These are phyloP conservation scores for Lemur catta DNA, from an alignment of 2,797 vertebrate genomes.

Conservation along the genomic window DNA sequence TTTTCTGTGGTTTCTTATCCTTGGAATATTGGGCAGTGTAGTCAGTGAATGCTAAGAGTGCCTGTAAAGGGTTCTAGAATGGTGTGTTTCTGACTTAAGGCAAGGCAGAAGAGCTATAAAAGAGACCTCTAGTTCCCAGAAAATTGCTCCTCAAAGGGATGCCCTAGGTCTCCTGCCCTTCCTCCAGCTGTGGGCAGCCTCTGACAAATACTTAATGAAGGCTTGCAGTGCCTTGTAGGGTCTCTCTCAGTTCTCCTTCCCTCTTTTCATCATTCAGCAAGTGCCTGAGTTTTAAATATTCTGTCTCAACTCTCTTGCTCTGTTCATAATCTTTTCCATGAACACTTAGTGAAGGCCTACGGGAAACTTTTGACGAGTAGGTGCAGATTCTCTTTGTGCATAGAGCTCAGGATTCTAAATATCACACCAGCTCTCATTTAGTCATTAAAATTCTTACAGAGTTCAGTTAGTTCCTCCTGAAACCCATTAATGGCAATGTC, in stretches of 20 bases:
- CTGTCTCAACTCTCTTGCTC: background rate
- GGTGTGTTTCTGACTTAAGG: background rate
- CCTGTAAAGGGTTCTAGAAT: background rate
- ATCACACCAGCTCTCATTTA: background rate
- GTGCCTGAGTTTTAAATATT: background rate
- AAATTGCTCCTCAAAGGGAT: background rate
- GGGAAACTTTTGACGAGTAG: background rate
- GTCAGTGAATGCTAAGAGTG: background rate
- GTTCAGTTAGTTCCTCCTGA: background rate
- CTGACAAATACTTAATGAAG: background rate
- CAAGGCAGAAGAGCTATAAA: background rate
- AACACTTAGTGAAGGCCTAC: background rate
- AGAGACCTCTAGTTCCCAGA: background rate
- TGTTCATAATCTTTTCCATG: background rate
- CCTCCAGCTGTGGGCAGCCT: background rate
- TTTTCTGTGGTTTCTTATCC: background rate
- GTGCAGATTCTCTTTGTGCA: background rate
- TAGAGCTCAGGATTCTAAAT: background rate
- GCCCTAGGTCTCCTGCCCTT: background rate
- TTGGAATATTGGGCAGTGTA: background rate
- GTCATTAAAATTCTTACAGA: background rate
- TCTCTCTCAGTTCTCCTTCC: background rate
- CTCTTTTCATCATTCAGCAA: background rate
- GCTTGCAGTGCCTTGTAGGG: background rate
- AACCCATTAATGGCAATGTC: background rate